Evolutionary conservation across 1,140 invertebrate species (phyloP), one percentile per base, ranked within the genome.

Genomic region (Drosophila nigrodunni): DNA sequence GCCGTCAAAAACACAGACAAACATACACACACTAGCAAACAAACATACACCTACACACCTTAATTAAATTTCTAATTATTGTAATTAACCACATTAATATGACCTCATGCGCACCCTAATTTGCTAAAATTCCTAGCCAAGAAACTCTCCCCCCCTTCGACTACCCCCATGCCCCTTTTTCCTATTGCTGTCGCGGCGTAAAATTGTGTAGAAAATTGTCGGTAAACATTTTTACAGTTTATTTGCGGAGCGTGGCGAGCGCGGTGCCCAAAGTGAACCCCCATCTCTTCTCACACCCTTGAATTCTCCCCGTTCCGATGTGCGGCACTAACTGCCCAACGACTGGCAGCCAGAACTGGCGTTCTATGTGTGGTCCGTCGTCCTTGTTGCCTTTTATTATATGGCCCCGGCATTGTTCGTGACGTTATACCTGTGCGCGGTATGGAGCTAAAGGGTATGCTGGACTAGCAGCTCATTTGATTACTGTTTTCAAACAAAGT

Each of bases 31-130:
- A 43, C 49, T 8, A 11, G 43, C 34, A 74, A 44, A 21, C 34
- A 41, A 39, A 55, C 7, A 64, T 43, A 64, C 74, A 67, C 66
- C 76, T 44, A 72, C 77, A 80, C 80, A 80, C 85, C 83, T 85
- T 89, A 85, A 88, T 88, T 88, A 88, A 88, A 88, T 89, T 89
- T 89, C 85, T 88, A 88, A 88, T 88, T 88, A 88, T 88, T 88
- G 85, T 88, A 88, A 88, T 88, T 88, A 88, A 88, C 85, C 85
- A 88, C 85, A 88, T 88, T 88, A 88, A 88, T 88, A 88, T 88
- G 85, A 88, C 85, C 85, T 88, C 85, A 88, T 88, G 85, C 86
- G 78, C 80, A 89, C 85, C 85, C 85, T 85, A 88, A 88, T 89
- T 87, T 88, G 83, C 77, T 83, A 76, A 68, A 88, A 88, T 83